Evolutionary conservation across 2,797 vertebrate genomes (phyloP), one percentile per base, ranked within the genome.

Genomic region (Melanotaenia trifasciata): DNA sequence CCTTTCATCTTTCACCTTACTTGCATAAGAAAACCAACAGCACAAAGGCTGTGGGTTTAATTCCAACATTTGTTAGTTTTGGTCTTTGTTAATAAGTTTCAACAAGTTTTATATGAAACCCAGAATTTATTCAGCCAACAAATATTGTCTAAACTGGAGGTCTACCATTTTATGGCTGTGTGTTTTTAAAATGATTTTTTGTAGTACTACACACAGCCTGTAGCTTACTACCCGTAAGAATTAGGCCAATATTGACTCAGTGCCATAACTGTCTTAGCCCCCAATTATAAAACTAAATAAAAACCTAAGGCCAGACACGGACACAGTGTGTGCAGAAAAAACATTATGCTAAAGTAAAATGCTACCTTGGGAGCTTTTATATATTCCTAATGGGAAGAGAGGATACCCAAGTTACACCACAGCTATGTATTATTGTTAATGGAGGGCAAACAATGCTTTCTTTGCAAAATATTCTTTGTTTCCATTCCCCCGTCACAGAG

Each of bases 171-270:
- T 64, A 85, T 65, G 74, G 54, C 77, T 63, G 68, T 14, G 24
- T 80, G 80, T 88, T 90, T 88, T 47, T 87, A 76, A 87, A 81
- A 89, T 87, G 59, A 71, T 64, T 79, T 72, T n/a, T 72, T 87
- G 83, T 73, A 72, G 83, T 74, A 67, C 85, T 86, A 76, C 74
- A 81, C 72, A 47, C 69, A 83, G 81, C 71, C 74, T 84, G 78
- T 30, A 30, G 30, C 5, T 5, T 77, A 79, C 8, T 18, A 76
- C 67, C 51, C 16, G 26, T 22, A 72, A 81, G 71, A 87, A 68
- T 72, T 65, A 45, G 8, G 84, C 89, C 83, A 83, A 36, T 56
- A 40, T 53, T 81, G 78, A 85, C 72, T 64, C 60, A 69, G 65
- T 74, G 85, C 82, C 89, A 88, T 85, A 58, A 84, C 81, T 90